Evolutionary conservation across 2,888 invertebrate species (phyloP).

Genomic region (Pterostichus madidus): DNA sequence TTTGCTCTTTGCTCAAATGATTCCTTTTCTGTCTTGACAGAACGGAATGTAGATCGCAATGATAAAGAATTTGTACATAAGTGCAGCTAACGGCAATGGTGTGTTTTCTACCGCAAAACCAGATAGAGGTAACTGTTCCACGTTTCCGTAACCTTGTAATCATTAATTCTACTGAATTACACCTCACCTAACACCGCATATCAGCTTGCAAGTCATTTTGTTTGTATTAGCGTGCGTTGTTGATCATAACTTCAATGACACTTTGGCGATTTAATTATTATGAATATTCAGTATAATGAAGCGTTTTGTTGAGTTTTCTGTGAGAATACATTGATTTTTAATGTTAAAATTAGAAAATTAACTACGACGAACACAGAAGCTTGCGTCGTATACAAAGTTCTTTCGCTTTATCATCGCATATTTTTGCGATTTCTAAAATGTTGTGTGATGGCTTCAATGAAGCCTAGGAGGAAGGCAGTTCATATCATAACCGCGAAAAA

Average conservation of each 20-base stretch:
- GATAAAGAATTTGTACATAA: background rate
- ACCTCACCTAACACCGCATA: background rate
- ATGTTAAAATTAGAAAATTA: too few species aligned
- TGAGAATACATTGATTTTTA: background rate
- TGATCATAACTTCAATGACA: too few species aligned
- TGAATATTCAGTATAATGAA: too few species aligned
- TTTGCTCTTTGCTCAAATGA: background rate
- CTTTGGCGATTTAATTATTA: too few species aligned
- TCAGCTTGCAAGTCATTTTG: constrained; percentile 22
- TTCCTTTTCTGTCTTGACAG: background rate
- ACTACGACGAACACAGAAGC: too few species aligned
- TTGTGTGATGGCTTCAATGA: too few species aligned
- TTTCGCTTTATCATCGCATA: too few species aligned
- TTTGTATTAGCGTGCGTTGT: constrained; percentile 6
- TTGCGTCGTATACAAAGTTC: too few species aligned
- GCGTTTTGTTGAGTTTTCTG: too few species aligned
- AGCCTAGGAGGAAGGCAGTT: too few species aligned
- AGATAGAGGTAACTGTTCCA: background rate
- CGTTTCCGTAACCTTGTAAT: constrained; percentile 26
- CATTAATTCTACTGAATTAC: background rate
- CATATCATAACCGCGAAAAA: too few species aligned
- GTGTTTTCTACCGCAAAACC: background rate
- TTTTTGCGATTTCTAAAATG: too few species aligned
- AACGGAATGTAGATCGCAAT: background rate
- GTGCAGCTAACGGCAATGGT: background rate